Evolutionary conservation across 2,113 vertebrate species (phyloP).

Genomic region (Tetraodon nigroviridis): DNA sequence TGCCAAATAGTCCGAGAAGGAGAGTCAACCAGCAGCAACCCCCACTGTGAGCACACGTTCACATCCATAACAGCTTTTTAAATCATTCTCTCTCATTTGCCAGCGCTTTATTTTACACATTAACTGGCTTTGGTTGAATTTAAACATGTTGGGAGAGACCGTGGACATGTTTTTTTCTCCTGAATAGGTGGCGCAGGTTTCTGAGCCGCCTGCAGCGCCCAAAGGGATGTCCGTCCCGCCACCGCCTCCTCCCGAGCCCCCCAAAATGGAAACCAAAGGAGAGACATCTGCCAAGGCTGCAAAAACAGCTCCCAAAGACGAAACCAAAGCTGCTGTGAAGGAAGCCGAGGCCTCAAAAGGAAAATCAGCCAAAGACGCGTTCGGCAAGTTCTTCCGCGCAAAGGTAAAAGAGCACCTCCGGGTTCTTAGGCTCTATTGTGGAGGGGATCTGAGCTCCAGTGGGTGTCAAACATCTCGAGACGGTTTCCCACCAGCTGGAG

Average conservation of each 20-base stretch:
- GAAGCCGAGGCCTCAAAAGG: conserved; percentile 72
- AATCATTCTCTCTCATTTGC: conserved; percentile 1
- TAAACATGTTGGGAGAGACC: not conserved
- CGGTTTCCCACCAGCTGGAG: too few species aligned
- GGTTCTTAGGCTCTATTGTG: too few species aligned
- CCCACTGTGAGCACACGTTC: conserved; percentile 68
- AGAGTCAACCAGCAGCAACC: conserved; percentile 54
- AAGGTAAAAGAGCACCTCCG: conserved; percentile 74
- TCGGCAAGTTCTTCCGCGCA: conserved; percentile 86
- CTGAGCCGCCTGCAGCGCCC: conserved; percentile 56
- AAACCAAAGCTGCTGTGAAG: conserved; percentile 67
- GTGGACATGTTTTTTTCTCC: not conserved
- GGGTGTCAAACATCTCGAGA: not conserved
- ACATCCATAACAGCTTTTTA: conserved; percentile 4
- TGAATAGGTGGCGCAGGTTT: conserved; percentile 68
- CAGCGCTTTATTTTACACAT: not conserved
- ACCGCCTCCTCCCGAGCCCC: conserved; percentile 73
- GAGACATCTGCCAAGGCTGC: conserved; percentile 59
- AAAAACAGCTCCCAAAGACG: conserved; percentile 57
- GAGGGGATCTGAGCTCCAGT: not conserved
- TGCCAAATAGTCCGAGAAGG: conserved; percentile 66
- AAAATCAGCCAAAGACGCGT: conserved; percentile 69
- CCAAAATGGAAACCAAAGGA: conserved; percentile 71
- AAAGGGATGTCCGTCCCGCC: conserved; percentile 77
- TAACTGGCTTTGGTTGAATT: not conserved